These are phyloP conservation scores for Bucorvus abyssinicus DNA, from an alignment of 2,797 vertebrate species.

Conservation along the genomic window DNA sequence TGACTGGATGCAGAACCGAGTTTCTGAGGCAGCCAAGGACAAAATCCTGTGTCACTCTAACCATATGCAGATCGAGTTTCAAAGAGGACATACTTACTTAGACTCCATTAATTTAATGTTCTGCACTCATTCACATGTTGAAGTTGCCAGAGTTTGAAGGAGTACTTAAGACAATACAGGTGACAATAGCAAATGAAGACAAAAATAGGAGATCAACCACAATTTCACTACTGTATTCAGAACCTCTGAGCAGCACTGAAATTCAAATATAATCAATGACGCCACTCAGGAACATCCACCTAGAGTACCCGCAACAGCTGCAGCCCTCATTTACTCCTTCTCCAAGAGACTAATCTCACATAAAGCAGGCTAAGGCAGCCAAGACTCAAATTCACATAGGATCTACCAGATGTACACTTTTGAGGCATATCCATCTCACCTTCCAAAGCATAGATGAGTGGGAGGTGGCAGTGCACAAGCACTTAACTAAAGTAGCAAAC, in stretches of 20 bases:
- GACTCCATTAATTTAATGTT: background rate
- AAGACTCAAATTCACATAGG: background rate
- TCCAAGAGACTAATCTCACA: background rate
- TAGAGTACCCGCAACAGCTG: background rate
- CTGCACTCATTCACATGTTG: background rate
- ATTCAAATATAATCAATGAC: accelerated
- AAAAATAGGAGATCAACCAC: accelerated
- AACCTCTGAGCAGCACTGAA: background rate
- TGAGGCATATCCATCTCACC: background rate
- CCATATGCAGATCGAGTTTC: background rate
- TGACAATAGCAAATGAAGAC: background rate
- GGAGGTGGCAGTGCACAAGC: background rate
- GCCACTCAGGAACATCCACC: background rate
- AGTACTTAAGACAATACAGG: background rate
- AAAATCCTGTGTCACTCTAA: background rate
- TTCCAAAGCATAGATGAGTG: background rate
- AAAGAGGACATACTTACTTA: background rate
- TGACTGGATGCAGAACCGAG: background rate
- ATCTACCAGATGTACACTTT: background rate
- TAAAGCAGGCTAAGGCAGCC: background rate
- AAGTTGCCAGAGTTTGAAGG: background rate
- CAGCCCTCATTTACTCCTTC: background rate
- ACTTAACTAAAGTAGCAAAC: background rate
- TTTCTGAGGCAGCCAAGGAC: background rate
- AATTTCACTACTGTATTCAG: background rate